Percentiles rank a stretch among this genome's conserved stretches.
Evolutionary conservation across 1,140 invertebrate genomes (phyloP).

Genomic region (Neotoxoptera formosana): DNA sequence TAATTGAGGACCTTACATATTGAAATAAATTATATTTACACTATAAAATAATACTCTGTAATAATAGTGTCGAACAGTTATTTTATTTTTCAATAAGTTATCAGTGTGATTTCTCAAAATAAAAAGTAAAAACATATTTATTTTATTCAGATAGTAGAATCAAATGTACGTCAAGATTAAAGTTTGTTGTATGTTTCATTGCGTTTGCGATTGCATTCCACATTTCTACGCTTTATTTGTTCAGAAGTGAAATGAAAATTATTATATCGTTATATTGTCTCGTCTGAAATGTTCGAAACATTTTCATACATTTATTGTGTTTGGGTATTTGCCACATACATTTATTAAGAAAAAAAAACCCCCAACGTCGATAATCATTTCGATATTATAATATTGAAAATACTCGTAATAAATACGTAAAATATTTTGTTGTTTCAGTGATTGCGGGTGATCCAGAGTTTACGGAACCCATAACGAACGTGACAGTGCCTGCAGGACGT

Average conservation of each 20-base stretch:
- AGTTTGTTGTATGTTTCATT: background rate
- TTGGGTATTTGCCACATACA: background rate
- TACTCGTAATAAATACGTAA: background rate
- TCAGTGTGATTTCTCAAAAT: background rate
- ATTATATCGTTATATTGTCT: background rate
- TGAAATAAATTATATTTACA: background rate
- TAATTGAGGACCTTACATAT: background rate
- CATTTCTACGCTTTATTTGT: background rate
- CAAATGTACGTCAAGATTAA: background rate
- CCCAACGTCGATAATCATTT: background rate
- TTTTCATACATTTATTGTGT: background rate
- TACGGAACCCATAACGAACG: slow-evolving; percentile 71
- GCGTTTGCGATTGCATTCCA: background rate
- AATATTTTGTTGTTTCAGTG: slow-evolving; percentile 62
- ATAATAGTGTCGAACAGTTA: background rate
- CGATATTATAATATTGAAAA: background rate
- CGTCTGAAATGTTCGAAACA: background rate
- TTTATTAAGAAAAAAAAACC: background rate
- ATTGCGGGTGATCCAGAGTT: slow-evolving; percentile 70
- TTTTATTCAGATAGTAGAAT: background rate
- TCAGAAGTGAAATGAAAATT: background rate
- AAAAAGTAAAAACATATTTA: background rate
- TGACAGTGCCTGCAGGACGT: slow-evolving; percentile 78
- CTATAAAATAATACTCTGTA: background rate
- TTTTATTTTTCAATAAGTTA: background rate